phyloP scores from a whole-genome alignment of 2,888 invertebrate species.

The Peribatodes rhomboidaria region DNA sequence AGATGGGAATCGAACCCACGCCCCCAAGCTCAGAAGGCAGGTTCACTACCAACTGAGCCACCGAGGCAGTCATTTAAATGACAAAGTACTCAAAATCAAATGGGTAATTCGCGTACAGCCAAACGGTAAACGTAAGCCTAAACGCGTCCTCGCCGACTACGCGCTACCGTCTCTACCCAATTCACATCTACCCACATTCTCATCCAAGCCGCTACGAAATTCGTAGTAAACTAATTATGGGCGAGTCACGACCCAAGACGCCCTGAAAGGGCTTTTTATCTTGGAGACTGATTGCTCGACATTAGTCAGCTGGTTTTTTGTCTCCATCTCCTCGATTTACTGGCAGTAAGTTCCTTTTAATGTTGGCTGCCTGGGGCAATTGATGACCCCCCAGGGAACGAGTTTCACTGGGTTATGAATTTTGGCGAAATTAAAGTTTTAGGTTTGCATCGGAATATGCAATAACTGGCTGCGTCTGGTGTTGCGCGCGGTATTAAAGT shows the following conservation, averaged over 20 bases:
- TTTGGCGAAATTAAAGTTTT: slow-evolving; percentile 7
- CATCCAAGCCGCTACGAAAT: slow-evolving; percentile 30
- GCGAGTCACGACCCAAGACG: slow-evolving; percentile 42
- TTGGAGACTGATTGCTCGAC: slow-evolving; percentile 67
- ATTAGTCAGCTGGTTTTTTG: slow-evolving; percentile 74
- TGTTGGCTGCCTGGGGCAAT: slow-evolving; percentile 55
- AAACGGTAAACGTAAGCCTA: too few species aligned
- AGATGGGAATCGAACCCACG: too few species aligned
- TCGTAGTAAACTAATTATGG: slow-evolving; percentile 48
- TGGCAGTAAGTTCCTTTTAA: slow-evolving; percentile 62
- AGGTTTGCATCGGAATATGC: neutral
- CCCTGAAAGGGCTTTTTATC: slow-evolving; percentile 61
- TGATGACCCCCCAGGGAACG: slow-evolving; percentile 50
- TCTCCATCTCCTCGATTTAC: slow-evolving; percentile 56
- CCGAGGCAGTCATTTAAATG: too few species aligned
- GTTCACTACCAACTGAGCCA: too few species aligned
- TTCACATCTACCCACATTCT: slow-evolving; percentile 8
- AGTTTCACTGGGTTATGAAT: slow-evolving; percentile 18
- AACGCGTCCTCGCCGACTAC: too few species aligned
- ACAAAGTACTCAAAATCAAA: too few species aligned
- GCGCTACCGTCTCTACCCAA: too few species aligned
- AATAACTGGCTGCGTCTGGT: too few species aligned
- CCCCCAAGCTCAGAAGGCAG: too few species aligned
- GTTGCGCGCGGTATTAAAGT: too few species aligned
- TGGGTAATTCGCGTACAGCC: too few species aligned